Conservation (phyloP, 2,888 invertebrate genomes). For the Cabera pusaria region DNA sequence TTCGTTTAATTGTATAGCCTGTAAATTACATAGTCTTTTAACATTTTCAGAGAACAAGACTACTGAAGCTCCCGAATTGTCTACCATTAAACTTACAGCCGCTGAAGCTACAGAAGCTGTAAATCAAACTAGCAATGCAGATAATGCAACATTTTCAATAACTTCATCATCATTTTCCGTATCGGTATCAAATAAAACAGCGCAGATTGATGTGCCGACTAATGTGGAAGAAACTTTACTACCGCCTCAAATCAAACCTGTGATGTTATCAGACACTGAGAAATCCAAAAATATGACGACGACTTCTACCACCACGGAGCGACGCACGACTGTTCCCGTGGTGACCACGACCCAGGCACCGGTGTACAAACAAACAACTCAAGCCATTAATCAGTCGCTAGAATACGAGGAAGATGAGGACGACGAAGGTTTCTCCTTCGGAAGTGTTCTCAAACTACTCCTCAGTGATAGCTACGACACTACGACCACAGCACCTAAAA, state of each 20-base stretch:
- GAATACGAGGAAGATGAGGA: constrained; percentile 71
- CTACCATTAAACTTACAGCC: constrained; percentile 32
- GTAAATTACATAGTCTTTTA: not conserved
- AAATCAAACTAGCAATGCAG: not conserved
- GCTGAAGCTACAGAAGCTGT: constrained; percentile 21
- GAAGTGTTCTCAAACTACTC: constrained; percentile 84
- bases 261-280: constrained; percentile 6
- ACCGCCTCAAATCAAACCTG: constrained; percentile 1
- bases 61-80: constrained; percentile 30
- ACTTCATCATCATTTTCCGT: constrained; percentile 2
- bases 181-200: constrained; percentile 19
- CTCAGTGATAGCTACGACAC: constrained; percentile 75
- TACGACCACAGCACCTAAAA: constrained; percentile 43
- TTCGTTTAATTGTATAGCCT: too few species aligned
- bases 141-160: constrained; percentile 17
- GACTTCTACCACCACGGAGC: constrained; percentile 15
- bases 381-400: constrained; percentile 36
- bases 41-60: constrained; percentile 54
- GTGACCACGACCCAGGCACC: constrained; percentile 31
- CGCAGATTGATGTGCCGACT: constrained; percentile 19
- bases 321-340: constrained; percentile 12
- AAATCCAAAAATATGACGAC: constrained; percentile 7
- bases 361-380: constrained; percentile 22
- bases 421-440: constrained; percentile 83
- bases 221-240: not conserved